Evolutionary conservation across 2,888 invertebrate species (phyloP).

Genomic region (Cyclophora punctaria): DNA sequence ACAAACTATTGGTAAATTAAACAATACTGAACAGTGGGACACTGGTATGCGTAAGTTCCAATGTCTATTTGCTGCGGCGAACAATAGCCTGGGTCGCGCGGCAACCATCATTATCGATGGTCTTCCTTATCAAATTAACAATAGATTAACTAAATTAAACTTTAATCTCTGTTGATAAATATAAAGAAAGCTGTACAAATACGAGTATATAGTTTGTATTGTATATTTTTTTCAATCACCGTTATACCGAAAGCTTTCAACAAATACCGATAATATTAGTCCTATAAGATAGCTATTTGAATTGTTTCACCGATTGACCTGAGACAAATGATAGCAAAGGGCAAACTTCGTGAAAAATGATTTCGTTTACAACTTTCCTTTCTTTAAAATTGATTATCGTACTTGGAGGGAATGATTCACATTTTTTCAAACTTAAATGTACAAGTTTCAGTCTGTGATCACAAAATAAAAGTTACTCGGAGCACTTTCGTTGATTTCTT

Average conservation of each 20-base stretch:
- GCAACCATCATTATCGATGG: constrained; percentile 27
- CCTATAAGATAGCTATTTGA: neutral
- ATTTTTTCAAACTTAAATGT: constrained; percentile 65
- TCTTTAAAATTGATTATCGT: constrained; percentile 63
- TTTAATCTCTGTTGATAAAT: too few species aligned
- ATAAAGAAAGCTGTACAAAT: too few species aligned
- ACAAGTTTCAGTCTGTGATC: constrained; percentile 62
- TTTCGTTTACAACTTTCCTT: constrained; percentile 51
- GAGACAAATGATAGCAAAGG: constrained; percentile 25
- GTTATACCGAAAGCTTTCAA: too few species aligned
- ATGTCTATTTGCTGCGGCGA: constrained; percentile 33
- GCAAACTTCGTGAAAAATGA: constrained; percentile 38
- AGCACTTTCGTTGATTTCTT: constrained; percentile 56
- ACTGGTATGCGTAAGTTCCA: constrained; percentile 7
- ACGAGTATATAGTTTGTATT: too few species aligned
- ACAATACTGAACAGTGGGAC: neutral
- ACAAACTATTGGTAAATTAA: neutral
- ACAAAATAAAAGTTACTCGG: constrained; percentile 60
- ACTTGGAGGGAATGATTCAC: constrained; percentile 57
- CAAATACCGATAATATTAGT: too few species aligned
- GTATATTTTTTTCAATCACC: too few species aligned
- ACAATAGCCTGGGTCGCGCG: constrained; percentile 36
- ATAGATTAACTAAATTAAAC: constrained; percentile 3
- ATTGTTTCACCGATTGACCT: constrained; percentile 7
- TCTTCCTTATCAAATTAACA: constrained; percentile 43